Evolutionary conservation across 1,140 invertebrate genomes (phyloP).

Genomic region (Goniozus legneri): DNA sequence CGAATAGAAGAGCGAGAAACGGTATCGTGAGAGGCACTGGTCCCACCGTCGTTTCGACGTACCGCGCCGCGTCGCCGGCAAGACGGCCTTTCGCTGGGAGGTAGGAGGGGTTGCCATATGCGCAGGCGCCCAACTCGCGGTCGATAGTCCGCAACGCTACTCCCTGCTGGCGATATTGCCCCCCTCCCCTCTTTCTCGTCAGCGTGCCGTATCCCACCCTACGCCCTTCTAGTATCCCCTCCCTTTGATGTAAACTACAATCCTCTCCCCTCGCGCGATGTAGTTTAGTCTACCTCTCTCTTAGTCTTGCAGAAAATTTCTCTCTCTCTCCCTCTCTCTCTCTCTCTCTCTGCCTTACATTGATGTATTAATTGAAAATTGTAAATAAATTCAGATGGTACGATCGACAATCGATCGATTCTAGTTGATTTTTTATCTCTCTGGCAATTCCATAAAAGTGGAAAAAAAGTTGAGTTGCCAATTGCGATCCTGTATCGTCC

Average conservation of each 20-base stretch:
- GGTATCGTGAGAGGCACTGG: slow-evolving; percentile 42
- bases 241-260: not conserved
- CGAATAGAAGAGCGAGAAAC: slow-evolving; percentile 29
- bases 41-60: slow-evolving; percentile 38
- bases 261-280: not conserved
- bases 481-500: too few species aligned
- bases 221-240: not conserved
- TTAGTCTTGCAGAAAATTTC: slow-evolving; percentile 14
- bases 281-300: not conserved
- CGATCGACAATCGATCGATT: too few species aligned
- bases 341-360: not conserved
- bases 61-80: slow-evolving; percentile 48
- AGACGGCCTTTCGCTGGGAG: slow-evolving; percentile 37
- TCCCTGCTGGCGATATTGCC: slow-evolving; percentile 23
- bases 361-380: too few species aligned
- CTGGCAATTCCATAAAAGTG: too few species aligned
- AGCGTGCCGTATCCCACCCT: not conserved
- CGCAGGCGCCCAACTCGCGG: slow-evolving; percentile 39
- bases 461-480: too few species aligned
- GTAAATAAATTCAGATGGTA: too few species aligned
- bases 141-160: slow-evolving; percentile 52
- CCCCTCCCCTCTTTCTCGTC: slow-evolving; percentile 19
- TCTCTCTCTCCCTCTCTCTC: not conserved
- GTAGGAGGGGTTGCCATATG: slow-evolving; percentile 32
- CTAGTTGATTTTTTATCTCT: too few species aligned